A percentile compares a stretch with the other conserved stretches of the same genome.
phyloP scores from a whole-genome alignment of 2,888 invertebrate species.

The Euplagia quadripunctaria region DNA sequence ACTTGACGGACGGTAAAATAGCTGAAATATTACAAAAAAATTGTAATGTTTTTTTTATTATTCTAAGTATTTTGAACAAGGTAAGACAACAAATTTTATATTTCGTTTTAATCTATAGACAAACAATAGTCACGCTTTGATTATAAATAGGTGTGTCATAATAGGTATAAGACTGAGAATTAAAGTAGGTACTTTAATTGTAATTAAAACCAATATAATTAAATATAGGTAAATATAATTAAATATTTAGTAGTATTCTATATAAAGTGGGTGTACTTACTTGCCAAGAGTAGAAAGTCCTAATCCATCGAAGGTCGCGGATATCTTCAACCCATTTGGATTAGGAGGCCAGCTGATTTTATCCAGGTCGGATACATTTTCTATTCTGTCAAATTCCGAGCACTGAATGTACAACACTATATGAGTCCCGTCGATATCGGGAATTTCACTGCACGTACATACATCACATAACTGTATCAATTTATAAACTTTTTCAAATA shows the following conservation, averaged over 20 bases:
- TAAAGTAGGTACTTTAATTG: neutral
- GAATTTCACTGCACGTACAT: constrained; percentile 83
- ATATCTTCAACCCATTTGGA: constrained; percentile 78
- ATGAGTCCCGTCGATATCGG: constrained; percentile 74
- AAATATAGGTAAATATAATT: neutral
- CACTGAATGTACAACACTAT: constrained; percentile 82
- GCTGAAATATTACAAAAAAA: too few species aligned
- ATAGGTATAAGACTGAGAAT: neutral
- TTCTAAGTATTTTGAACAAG: neutral
- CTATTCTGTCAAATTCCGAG: constrained; percentile 74
- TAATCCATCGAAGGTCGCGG: constrained; percentile 78
- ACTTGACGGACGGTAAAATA: too few species aligned
- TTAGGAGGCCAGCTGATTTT: constrained; percentile 82
- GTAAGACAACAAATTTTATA: neutral
- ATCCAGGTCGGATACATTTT: constrained; percentile 76
- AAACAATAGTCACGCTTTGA: neutral
- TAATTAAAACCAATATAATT: neutral
- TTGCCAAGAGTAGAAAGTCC: constrained; percentile 78
- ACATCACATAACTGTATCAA: constrained; percentile 75
- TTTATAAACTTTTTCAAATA: constrained; percentile 57
- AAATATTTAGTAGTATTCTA: neutral
- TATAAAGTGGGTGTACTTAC: constrained; percentile 63
- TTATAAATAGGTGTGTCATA: neutral
- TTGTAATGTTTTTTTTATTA: too few species aligned
- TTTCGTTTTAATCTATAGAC: neutral